Percentiles rank a stretch among this genome's conserved stretches.
Evolutionary conservation across 2,113 vertebrate species (phyloP).

Genomic region (Camarhynchus parvulus): DNA sequence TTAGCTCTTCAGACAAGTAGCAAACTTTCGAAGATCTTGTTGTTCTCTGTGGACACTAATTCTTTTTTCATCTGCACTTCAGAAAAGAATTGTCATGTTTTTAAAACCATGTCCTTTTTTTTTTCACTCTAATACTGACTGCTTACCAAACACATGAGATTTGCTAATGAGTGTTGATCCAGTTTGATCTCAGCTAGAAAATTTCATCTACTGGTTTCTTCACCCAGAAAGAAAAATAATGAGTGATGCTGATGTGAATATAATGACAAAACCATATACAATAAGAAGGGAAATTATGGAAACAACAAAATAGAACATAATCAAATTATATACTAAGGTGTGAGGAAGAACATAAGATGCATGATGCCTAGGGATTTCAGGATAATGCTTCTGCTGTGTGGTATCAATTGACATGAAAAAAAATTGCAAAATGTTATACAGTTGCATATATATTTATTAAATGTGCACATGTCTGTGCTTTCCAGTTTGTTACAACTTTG

Average conservation of each 20-base stretch:
- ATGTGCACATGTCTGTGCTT: not conserved
- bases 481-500: not conserved
- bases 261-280: not conserved
- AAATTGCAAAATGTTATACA: not conserved
- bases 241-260: not conserved
- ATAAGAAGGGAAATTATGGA: not conserved
- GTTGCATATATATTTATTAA: not conserved
- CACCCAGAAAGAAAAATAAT: slow-evolving; percentile 7
- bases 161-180: not conserved
- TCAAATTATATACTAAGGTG: not conserved
- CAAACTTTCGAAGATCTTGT: not conserved
- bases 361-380: not conserved
- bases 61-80: not conserved
- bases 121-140: not conserved
- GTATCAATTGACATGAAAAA: not conserved
- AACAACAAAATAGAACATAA: not conserved
- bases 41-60: not conserved
- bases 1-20: not conserved
- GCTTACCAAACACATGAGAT: not conserved
- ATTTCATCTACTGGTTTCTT: not conserved
- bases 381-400: not conserved
- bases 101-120: not conserved
- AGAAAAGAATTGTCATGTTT: not conserved
- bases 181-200: not conserved
- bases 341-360: not conserved